Percentiles rank a stretch among this genome's conserved stretches.
These are phyloP conservation scores for Neopipo cinnamomea DNA, from an alignment of 2,113 vertebrate genomes.

Conservation along the genomic window DNA sequence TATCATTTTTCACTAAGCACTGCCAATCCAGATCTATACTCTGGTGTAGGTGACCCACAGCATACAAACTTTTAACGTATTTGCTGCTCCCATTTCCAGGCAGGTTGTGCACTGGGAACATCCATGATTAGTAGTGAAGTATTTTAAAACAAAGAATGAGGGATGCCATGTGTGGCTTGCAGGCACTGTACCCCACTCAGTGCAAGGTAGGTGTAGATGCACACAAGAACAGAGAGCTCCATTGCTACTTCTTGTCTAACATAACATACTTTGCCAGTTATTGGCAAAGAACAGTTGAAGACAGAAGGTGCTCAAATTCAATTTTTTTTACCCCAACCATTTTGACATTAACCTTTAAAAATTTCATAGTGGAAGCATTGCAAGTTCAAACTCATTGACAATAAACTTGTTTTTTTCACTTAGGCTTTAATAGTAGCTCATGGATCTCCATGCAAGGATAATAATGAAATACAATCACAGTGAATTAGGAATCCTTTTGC, in stretches of 20 bases:
- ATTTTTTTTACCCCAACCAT: neutral
- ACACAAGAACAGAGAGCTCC: neutral
- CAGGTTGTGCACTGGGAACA: neutral
- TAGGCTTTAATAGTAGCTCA: neutral
- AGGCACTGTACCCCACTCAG: rapidly evolving
- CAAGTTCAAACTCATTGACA: neutral
- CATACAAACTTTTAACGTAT: neutral
- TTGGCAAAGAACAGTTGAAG: neutral
- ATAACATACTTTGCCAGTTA: rapidly evolving
- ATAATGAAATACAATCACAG: neutral
- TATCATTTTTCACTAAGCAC: neutral
- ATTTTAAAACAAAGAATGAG: neutral
- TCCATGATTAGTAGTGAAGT: rapidly evolving
- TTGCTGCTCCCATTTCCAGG: neutral
- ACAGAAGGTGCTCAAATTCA: neutral
- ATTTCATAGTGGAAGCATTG: neutral
- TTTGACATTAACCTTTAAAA: neutral
- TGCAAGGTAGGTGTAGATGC: neutral
- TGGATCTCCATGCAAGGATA: neutral
- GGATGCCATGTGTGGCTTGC: neutral
- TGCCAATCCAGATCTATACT: neutral
- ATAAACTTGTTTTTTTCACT: neutral
- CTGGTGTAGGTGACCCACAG: neutral
- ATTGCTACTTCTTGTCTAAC: neutral
- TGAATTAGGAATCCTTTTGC: neutral